Percentiles rank a stretch among this genome's conserved stretches.
These are phyloP conservation scores for Eudemis profundana DNA, from an alignment of 2,888 invertebrate genomes.

Conservation along the genomic window DNA sequence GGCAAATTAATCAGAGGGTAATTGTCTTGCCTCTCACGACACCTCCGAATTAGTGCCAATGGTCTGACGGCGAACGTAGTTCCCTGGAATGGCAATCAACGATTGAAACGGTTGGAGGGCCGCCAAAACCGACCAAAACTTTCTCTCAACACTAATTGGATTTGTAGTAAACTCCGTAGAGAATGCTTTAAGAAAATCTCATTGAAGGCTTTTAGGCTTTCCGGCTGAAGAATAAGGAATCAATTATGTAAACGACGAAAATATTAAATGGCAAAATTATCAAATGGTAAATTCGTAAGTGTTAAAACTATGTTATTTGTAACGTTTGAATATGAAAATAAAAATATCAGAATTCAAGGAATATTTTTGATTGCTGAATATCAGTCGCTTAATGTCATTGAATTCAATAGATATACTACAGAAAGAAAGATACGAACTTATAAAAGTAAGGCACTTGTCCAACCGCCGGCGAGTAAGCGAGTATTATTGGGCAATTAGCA, in stretches of 20 bases:
- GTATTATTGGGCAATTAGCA: no score
- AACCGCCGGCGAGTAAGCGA: no score
- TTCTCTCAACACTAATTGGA: slow-evolving; percentile 77
- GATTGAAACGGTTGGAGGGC: slow-evolving; percentile 73
- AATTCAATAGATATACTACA: no score
- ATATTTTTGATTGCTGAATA: no score
- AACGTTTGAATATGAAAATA: no score
- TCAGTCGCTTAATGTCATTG: no score
- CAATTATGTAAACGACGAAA: slow-evolving; percentile 20
- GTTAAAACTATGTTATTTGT: no score
- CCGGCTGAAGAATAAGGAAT: slow-evolving; percentile 18
- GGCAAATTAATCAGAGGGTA: slow-evolving; percentile 58
- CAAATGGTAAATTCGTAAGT: not conserved
- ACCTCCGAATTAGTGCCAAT: slow-evolving; percentile 66
- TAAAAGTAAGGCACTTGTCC: no score
- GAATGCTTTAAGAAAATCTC: slow-evolving; percentile 53
- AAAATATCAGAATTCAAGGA: no score
- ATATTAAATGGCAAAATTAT: slow-evolving; percentile 17
- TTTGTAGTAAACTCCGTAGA: slow-evolving; percentile 64
- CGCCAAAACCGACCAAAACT: slow-evolving; percentile 74
- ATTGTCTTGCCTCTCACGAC: slow-evolving; percentile 62
- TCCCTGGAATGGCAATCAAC: slow-evolving; percentile 63
- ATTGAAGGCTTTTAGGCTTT: slow-evolving; percentile 8
- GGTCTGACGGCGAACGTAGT: slow-evolving; percentile 56
- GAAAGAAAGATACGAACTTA: no score